Evolutionary conservation across 2,888 invertebrate genomes (phyloP).

Genomic region (Oeneis ivallda): DNA sequence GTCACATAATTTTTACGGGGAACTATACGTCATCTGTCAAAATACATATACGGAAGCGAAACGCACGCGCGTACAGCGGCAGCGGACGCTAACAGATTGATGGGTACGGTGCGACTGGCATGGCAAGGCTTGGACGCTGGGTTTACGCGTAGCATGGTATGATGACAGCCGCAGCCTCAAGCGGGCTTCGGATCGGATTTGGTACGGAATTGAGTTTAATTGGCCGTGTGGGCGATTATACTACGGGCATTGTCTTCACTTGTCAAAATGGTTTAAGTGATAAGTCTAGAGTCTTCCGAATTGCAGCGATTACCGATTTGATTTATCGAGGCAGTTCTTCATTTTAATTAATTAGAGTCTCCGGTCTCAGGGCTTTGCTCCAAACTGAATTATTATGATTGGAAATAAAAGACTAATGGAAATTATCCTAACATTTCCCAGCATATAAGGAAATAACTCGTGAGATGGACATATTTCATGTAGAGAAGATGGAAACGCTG

Average conservation of each 20-base stretch:
- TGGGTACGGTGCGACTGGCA: conserved; percentile 72
- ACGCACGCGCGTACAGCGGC: conserved; percentile 51
- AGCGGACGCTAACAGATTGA: conserved; percentile 63
- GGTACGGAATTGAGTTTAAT: conserved; percentile 61
- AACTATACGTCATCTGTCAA: background rate
- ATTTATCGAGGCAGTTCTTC: background rate
- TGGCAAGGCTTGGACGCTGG: conserved; percentile 55
- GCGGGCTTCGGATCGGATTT: conserved; percentile 59
- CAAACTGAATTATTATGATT: no score
- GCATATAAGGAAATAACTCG: no score
- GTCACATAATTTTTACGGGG: background rate
- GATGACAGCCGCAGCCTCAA: conserved; percentile 57
- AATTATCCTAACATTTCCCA: no score
- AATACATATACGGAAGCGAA: background rate
- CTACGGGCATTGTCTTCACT: background rate
- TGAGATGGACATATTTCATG: no score
- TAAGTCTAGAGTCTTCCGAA: background rate
- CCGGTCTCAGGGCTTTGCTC: background rate
- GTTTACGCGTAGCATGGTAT: conserved; percentile 56
- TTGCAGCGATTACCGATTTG: background rate
- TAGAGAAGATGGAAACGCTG: no score
- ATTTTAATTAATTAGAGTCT: background rate
- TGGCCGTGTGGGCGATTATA: conserved; percentile 30
- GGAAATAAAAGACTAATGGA: no score
- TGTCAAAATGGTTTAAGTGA: background rate